These are phyloP conservation scores for Monodelphis domestica DNA, from an alignment of 2,797 vertebrate species.

Conservation along the genomic window DNA sequence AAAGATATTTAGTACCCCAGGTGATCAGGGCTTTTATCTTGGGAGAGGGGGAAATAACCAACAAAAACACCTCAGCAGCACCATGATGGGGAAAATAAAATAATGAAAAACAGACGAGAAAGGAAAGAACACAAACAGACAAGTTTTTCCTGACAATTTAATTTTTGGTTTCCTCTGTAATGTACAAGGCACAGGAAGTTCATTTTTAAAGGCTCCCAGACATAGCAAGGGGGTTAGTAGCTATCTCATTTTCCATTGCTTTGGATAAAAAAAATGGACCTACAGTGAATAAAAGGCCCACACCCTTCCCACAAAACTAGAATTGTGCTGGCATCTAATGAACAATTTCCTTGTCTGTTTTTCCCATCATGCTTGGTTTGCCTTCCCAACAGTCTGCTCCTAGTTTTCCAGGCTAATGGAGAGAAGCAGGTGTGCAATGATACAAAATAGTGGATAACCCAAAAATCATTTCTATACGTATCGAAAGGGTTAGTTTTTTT, in stretches of 20 bases:
- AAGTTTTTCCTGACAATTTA: conserved; percentile 4
- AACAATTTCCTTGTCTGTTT: neutral
- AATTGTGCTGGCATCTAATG: neutral
- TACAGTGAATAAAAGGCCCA: neutral
- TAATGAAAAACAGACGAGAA: conserved; percentile 4
- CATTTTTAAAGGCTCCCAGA: conserved; percentile 6
- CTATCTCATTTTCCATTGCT: conserved; percentile 5
- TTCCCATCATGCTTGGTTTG: neutral
- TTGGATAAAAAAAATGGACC: neutral
- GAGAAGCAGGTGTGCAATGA: conserved; percentile 7
- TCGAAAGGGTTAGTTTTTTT: neutral
- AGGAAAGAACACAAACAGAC: neutral
- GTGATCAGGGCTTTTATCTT: neutral
- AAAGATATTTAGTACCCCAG: neutral
- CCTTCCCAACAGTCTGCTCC: neutral
- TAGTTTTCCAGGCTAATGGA: neutral
- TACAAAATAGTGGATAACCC: neutral
- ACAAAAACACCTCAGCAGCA: neutral
- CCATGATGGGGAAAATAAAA: neutral
- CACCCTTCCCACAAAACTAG: neutral
- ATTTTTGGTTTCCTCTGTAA: conserved; percentile 9
- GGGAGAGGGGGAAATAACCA: neutral
- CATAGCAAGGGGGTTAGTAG: neutral
- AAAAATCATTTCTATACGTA: neutral
- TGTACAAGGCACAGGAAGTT: neutral